These are phyloP conservation scores for Ictalurus furcatus DNA, from an alignment of 2,113 vertebrate genomes.

Conservation along the genomic window DNA sequence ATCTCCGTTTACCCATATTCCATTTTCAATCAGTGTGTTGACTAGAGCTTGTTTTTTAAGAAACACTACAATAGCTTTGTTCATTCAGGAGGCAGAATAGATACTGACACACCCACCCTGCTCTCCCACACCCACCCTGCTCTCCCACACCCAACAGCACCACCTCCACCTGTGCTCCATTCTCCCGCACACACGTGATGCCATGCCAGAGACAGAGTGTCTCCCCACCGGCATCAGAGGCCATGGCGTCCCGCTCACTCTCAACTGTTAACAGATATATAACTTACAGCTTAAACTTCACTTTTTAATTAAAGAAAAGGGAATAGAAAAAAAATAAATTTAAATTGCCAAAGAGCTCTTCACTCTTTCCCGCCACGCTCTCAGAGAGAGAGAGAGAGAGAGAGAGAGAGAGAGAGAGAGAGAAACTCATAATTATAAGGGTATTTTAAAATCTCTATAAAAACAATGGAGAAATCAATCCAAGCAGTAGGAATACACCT, in stretches of 20 bases:
- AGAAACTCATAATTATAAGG: not conserved
- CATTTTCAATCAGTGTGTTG: no score
- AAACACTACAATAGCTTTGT: no score
- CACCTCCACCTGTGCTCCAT: not conserved
- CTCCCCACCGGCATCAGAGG: not conserved
- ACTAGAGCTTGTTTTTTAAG: no score
- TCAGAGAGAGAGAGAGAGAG: not conserved
- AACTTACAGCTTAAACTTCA: not conserved
- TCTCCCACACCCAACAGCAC: no score
- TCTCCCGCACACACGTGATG: not conserved
- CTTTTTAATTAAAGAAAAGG: not conserved
- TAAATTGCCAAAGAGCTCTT: not conserved
- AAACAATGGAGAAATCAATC: not conserved
- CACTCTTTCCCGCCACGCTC: no score
- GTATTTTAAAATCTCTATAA: not conserved
- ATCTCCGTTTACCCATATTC: no score
- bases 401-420: not conserved
- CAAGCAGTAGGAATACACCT: not conserved
- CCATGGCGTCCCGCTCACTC: not conserved
- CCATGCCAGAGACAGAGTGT: not conserved
- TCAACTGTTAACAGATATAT: not conserved
- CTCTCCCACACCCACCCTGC: no score
- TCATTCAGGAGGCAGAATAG: no score
- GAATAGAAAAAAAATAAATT: not conserved
- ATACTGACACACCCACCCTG: no score